Evolutionary conservation across 92 coral and sea anemone genomes (phyloP).

Genomic region (Phenganax subtilis): DNA sequence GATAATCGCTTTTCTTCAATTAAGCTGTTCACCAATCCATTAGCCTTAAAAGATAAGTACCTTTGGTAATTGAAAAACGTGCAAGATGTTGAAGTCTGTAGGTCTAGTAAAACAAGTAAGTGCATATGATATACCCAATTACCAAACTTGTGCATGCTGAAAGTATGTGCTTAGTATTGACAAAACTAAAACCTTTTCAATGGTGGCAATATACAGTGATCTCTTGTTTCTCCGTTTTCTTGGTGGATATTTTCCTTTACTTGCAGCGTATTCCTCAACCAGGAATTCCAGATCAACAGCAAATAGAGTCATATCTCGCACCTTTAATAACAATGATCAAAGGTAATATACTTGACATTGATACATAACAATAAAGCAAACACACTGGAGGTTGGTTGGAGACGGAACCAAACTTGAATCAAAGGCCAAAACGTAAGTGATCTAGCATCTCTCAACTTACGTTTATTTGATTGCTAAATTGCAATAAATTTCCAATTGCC

Average conservation of each 20-base stretch:
- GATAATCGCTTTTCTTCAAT: constrained; percentile 70
- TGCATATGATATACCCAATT: neutral
- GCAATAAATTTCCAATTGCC: too few relatives aligned
- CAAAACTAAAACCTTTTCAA: constrained; percentile 67
- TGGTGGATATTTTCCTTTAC: constrained; percentile 83
- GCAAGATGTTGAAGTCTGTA: too few relatives aligned
- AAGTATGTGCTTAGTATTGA: neutral
- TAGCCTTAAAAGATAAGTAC: constrained; percentile 55
- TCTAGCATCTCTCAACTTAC: too few relatives aligned
- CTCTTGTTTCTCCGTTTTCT: constrained; percentile 75
- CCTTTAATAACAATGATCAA: constrained; percentile 43
- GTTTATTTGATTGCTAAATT: too few relatives aligned
- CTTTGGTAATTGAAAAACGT: too few relatives aligned
- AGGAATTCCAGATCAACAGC: constrained; percentile 94
- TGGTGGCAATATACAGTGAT: constrained; percentile 86
- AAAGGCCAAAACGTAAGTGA: too few relatives aligned
- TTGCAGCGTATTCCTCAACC: constrained; percentile 93
- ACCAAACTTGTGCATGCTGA: neutral
- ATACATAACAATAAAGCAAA: neutral
- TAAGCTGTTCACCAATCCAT: constrained; percentile 82
- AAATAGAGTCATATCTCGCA: constrained; percentile 72
- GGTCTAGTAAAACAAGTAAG: too few relatives aligned
- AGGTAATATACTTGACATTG: neutral
- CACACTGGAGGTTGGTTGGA: neutral
- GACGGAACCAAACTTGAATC: too few relatives aligned